phyloP scores from a whole-genome alignment of 2,888 invertebrate species.

The Drosophila koepferae region DNA sequence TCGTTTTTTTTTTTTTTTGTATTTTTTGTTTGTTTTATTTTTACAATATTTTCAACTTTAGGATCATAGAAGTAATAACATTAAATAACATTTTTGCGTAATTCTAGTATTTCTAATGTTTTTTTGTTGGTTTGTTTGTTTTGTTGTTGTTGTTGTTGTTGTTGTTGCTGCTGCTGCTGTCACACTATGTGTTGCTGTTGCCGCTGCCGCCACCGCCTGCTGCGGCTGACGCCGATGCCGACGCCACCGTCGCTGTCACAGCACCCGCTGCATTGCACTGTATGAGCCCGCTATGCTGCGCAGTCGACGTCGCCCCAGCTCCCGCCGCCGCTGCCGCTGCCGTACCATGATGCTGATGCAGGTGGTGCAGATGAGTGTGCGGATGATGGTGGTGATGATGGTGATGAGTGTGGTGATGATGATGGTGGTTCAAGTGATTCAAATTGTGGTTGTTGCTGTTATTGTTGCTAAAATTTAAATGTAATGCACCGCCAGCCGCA shows the following conservation, averaged over 20 bases:
- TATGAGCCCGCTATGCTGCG: slow-evolving; percentile 83
- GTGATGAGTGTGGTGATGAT: slow-evolving; percentile 65
- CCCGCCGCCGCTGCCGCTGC: slow-evolving; percentile 59
- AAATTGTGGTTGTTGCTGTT: slow-evolving; percentile 76
- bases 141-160: slow-evolving; percentile 38
- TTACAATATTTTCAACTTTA: slow-evolving; percentile 81
- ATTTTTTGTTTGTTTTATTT: slow-evolving; percentile 66
- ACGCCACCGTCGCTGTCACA: slow-evolving; percentile 12
- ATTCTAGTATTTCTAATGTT: slow-evolving; percentile 78
- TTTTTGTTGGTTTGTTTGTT: slow-evolving; percentile 45
- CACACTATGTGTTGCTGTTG: slow-evolving; percentile 81
- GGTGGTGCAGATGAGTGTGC: slow-evolving; percentile 64
- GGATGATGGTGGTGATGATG: slow-evolving; percentile 66
- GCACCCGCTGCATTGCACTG: slow-evolving; percentile 83
- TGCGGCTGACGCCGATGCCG: slow-evolving; percentile 51
- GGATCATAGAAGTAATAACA: slow-evolving; percentile 79
- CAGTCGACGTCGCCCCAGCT: slow-evolving; percentile 35
- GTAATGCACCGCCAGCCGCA: slow-evolving; percentile 77
- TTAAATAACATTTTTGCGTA: slow-evolving; percentile 81
- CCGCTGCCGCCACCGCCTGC: slow-evolving; percentile 50
- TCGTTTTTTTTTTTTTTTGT: slow-evolving; percentile 23
- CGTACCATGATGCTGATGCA: slow-evolving; percentile 52
- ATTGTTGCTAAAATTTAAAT: slow-evolving; percentile 83
- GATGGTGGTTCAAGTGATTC: slow-evolving; percentile 64
- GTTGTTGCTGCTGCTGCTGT: slow-evolving; percentile 70